Percentiles rank a stretch among this genome's conserved stretches.
Conservation (phyloP, 1,140 invertebrate species). For the Lepidostoma basale region DNA sequence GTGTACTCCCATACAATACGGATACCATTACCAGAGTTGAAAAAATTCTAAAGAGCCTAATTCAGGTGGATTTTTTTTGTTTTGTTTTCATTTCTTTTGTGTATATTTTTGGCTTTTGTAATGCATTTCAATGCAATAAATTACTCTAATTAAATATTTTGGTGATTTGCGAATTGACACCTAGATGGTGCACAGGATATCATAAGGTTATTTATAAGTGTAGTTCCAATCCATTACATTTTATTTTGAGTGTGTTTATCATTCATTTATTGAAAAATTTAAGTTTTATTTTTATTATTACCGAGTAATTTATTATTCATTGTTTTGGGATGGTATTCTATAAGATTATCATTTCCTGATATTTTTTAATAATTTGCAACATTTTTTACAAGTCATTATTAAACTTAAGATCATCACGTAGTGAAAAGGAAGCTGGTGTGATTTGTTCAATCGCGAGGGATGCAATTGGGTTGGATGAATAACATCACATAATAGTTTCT, state of each 20-base stretch:
- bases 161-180: slow-evolving; percentile 13
- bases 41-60: slow-evolving; percentile 4
- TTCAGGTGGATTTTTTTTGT: not conserved
- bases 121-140: slow-evolving; percentile 10
- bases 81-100: slow-evolving; percentile 15
- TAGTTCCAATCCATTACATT: not conserved
- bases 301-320: slow-evolving; percentile 4
- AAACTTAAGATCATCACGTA: no score
- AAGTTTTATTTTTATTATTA: not conserved
- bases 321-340: no score
- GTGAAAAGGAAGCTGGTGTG: no score
- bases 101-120: slow-evolving; percentile 3
- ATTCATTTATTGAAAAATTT: not conserved
- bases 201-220: not conserved
- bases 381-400: no score
- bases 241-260: slow-evolving; percentile 8
- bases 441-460: no score
- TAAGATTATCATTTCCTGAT: no score
- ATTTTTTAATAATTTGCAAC: no score
- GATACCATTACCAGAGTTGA: slow-evolving; percentile 14
- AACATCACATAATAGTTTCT: no score
- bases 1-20: slow-evolving; percentile 18
- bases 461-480: no score
- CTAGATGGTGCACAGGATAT: slow-evolving; percentile 6
- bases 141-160: slow-evolving; percentile 2